Percentiles rank a stretch among this genome's conserved stretches.
These are phyloP conservation scores for Schizotus pectinicornis DNA, from an alignment of 2,888 invertebrate species.

Conservation along the genomic window DNA sequence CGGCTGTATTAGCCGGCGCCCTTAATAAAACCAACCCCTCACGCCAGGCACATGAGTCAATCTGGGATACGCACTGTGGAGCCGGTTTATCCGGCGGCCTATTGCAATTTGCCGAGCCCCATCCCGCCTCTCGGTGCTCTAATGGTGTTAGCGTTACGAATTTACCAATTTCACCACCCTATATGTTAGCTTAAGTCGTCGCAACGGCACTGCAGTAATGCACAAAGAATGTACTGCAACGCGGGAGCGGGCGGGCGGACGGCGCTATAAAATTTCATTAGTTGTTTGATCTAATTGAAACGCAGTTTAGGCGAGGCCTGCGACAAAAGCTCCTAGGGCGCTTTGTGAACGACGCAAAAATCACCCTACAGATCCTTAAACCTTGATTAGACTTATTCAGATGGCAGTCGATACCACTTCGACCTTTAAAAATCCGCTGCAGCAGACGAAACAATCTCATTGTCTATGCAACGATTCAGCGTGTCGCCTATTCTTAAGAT, in stretches of 20 bases:
- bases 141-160: conserved; percentile 61
- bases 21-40: conserved; percentile 48
- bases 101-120: conserved; percentile 54
- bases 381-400: too few relatives aligned
- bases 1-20: conserved; percentile 43
- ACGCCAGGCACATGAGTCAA: conserved; percentile 51
- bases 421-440: too few relatives aligned
- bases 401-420: too few relatives aligned
- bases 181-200: conserved; percentile 51
- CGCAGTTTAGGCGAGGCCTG: conserved; percentile 43
- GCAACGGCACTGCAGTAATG: conserved; percentile 52
- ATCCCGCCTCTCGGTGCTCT: conserved; percentile 36
- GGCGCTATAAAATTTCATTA: conserved; percentile 56
- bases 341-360: too few relatives aligned
- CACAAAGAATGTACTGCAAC: conserved; percentile 55
- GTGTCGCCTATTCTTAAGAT: too few relatives aligned
- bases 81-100: conserved; percentile 57
- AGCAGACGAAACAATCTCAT: too few relatives aligned
- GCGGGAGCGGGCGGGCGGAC: conserved; percentile 32
- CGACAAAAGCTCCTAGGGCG: not conserved
- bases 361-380: too few relatives aligned
- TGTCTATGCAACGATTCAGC: too few relatives aligned
- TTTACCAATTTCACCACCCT: conserved; percentile 61
- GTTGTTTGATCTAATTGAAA: conserved; percentile 57
- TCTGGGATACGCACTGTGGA: conserved; percentile 60